Base-by-base conservation (phyloP, 1,140 invertebrate genomes). In the Reticulitermes speratus region DNA sequence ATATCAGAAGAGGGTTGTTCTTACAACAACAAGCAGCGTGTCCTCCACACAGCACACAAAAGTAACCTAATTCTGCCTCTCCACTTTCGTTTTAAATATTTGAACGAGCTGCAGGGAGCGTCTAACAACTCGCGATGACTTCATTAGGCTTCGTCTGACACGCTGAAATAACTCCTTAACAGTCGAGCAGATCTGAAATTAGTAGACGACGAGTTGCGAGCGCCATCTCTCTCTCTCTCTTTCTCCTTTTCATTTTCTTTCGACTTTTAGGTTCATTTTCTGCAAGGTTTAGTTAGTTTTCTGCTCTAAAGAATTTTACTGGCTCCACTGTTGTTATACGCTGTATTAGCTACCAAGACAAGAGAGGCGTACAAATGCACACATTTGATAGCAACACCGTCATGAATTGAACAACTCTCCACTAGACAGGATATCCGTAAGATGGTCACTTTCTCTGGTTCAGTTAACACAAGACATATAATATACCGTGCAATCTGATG, bases 261-360 rank as follows among this genome's bases (percentile, higher is more conserved):
- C 65, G 65, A 75, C 65, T 75, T 75, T 75, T 75, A 30, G 65
- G 65, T 75, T 75, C 65, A 75, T 75, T 75, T 75, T 75, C 65
- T 75, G 65, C 65, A 75, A 75, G 65, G 65, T 75, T 75, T 75
- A 75, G 65, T 75, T 75, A 75, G 65, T 75, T 75, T 75, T 75
- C 65, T 75, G 65, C 65, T 75, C 65, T 75, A 75, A 25, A 75
- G 65, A 11, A 75, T 75, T 75, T 75, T 30, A 0, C 65, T 75
- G 65, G 25, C 65, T 75, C 65, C 12, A 75, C 65, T 75, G 1
- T 75, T 75, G 65, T 75, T 75, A 75, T 0, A 75, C 65, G 25
- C 65, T 30, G 65, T 75, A 75, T 75, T 75, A 75, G n/a, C n/a
- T 30, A 30, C 65, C 65, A 23, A 75, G 25, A 75, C 65, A 75